A percentile compares a stretch with the other conserved stretches of the same genome.
Evolutionary conservation across 2,113 vertebrate genomes (phyloP).

Genomic region (Nothoprocta perdicaria): DNA sequence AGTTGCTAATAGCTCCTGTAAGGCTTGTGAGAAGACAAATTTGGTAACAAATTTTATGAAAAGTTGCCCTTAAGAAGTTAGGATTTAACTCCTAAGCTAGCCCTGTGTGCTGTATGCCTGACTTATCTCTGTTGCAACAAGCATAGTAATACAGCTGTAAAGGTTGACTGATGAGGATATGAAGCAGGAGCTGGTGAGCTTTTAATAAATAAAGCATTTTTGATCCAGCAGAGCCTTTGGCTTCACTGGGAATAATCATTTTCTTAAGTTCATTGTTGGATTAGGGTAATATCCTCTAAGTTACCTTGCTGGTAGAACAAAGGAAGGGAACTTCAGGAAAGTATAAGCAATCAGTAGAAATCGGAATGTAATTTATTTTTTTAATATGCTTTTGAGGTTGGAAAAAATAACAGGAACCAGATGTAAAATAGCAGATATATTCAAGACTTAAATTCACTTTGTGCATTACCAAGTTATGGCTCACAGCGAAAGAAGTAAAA

Average conservation of each 20-base stretch:
- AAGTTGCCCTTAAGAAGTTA: background rate
- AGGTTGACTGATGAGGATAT: background rate
- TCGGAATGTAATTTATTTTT: background rate
- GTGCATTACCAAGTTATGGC: background rate
- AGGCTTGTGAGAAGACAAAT: background rate
- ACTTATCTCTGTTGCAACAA: background rate
- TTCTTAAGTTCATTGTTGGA: background rate
- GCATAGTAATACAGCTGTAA: background rate
- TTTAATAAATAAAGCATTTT: constrained; percentile 35
- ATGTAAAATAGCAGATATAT: constrained; percentile 30
- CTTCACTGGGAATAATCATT: background rate
- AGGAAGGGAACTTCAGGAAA: constrained; percentile 3
- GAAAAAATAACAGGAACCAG: constrained; percentile 58
- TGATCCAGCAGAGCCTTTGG: constrained; percentile 12
- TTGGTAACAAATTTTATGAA: background rate
- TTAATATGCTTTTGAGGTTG: constrained; percentile 16
- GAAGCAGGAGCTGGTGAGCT: constrained; percentile 14
- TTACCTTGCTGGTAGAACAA: constrained; percentile 34
- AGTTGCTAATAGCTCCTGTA: background rate
- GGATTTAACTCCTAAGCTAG: background rate
- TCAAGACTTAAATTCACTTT: constrained; percentile 17
- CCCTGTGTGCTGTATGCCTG: rapidly evolving
- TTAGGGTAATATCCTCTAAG: constrained; percentile 5
- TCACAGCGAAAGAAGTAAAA: background rate
- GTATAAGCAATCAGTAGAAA: constrained; percentile 18